phyloP scores from a whole-genome alignment of 2,113 vertebrate genomes.

The Aythya baeri region DNA sequence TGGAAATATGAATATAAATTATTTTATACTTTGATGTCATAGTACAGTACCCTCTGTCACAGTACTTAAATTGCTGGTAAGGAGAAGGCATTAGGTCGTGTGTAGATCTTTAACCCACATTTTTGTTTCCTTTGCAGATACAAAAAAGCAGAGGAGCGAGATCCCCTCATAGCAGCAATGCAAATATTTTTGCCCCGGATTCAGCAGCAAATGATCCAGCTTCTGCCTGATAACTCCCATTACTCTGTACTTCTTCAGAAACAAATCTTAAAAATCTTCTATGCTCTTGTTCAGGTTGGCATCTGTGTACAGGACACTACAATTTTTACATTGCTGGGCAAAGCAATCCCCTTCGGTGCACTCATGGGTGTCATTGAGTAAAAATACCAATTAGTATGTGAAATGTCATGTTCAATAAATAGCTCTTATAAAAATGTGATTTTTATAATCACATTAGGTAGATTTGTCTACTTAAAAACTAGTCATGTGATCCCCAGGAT shows the following conservation, averaged over 20 bases:
- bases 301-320: not conserved
- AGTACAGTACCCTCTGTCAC: not conserved
- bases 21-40: not conserved
- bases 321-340: not conserved
- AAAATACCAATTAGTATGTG: not conserved
- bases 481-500: not conserved
- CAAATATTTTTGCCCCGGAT: conserved; percentile 93
- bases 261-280: conserved; percentile 97
- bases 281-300: conserved; percentile 93
- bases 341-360: not conserved
- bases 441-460: not conserved
- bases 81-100: not conserved
- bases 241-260: conserved; percentile 96
- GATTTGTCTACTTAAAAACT: not conserved
- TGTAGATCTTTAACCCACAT: not conserved
- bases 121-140: conserved; percentile 81
- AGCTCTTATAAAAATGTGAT: not conserved
- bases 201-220: conserved; percentile 91
- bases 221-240: conserved; percentile 88
- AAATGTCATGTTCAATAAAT: not conserved
- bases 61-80: not conserved
- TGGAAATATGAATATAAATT: not conserved
- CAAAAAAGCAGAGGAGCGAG: conserved; percentile 93
- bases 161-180: conserved; percentile 95
- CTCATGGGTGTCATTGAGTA: not conserved